phyloP scores from a whole-genome alignment of 2,113 vertebrate species.

The Cynopterus brachyotis region DNA sequence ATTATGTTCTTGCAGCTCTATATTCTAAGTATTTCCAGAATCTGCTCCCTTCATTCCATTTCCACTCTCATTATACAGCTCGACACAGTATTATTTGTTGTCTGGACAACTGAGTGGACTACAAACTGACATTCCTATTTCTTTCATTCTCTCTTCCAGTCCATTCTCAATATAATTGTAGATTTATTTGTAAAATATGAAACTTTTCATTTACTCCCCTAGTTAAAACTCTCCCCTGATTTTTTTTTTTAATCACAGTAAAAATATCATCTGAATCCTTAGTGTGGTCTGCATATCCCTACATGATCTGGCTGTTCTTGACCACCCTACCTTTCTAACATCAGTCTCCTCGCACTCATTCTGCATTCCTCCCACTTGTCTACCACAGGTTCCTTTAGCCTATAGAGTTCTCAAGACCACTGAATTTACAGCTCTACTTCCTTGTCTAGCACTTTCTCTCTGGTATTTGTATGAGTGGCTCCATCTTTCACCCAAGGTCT shows the following conservation, averaged over 20 bases:
- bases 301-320: too few species aligned
- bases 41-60: not conserved
- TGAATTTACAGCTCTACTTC: too few species aligned
- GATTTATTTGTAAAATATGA: not conserved
- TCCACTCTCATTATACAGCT: not conserved
- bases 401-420: not conserved
- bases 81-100: not conserved
- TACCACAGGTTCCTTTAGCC: not conserved
- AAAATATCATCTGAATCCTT: not conserved
- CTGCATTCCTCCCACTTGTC: not conserved
- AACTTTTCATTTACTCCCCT: too few species aligned
- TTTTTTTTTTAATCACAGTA: not conserved
- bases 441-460: not conserved
- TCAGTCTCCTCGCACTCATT: not conserved
- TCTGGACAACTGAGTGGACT: not conserved
- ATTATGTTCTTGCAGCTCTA: not conserved
- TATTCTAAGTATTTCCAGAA: not conserved
- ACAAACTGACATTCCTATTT: not conserved
- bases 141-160: not conserved
- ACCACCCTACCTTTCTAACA: not conserved
- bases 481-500: not conserved
- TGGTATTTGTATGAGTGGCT: not conserved
- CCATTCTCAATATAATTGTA: not conserved
- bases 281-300: too few species aligned
- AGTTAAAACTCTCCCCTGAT: not conserved